Percentiles rank a stretch among this genome's conserved stretches.
These are phyloP conservation scores for Trichonephila clavipes DNA, from an alignment of 1,140 invertebrate species.

Conservation along the genomic window DNA sequence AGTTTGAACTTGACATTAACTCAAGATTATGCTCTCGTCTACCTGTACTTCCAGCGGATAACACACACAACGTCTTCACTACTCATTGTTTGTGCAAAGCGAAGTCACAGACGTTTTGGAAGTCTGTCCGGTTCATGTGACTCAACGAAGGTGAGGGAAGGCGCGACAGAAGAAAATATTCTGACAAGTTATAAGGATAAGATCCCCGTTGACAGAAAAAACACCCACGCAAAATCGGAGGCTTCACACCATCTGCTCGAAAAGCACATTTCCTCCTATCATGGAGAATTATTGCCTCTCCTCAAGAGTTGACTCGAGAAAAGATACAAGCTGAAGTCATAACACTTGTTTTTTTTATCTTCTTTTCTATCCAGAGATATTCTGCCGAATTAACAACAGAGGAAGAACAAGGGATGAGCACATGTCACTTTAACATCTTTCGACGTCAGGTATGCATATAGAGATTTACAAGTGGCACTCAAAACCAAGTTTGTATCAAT, in stretches of 20 bases:
- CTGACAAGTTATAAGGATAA: constrained; percentile 26
- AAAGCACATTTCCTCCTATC: background rate
- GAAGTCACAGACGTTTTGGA: constrained; percentile 13
- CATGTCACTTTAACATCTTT: too few relatives aligned
- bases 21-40: background rate
- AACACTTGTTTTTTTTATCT: background rate
- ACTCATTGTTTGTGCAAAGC: background rate
- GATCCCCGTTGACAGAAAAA: constrained; percentile 53
- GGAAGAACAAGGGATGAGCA: too few relatives aligned
- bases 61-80: background rate
- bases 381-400: background rate
- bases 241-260: constrained; percentile 60
- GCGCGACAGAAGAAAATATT: constrained; percentile 16
- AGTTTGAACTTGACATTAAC: background rate
- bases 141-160: constrained; percentile 45
- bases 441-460: too few relatives aligned
- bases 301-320: constrained; percentile 17
- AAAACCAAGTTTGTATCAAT: too few relatives aligned
- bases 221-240: constrained; percentile 54
- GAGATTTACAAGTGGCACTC: too few relatives aligned
- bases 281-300: constrained; percentile 16
- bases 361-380: background rate
- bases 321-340: constrained; percentile 12
- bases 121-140: constrained; percentile 25
- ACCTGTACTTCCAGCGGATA: background rate